Conservation (phyloP, 2,113 vertebrate genomes). For the Neodon shergylaensis region DNA sequence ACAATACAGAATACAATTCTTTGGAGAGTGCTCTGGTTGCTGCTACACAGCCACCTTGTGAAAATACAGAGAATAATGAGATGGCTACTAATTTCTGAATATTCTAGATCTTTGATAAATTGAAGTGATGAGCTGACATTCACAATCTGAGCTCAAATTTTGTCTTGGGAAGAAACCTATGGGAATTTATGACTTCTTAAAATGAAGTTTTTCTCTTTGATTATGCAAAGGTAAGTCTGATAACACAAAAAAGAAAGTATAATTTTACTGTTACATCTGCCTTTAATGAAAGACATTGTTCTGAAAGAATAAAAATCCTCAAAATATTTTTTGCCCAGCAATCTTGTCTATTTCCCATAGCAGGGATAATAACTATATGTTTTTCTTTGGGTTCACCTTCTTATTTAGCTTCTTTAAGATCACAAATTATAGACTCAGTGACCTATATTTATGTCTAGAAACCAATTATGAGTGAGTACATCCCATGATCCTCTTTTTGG, state of each 20-base stretch:
- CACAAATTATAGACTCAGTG: too few species aligned
- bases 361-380: too few species aligned
- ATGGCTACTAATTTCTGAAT: background rate
- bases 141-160: background rate
- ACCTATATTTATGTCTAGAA: too few species aligned
- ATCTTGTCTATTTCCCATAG: too few species aligned
- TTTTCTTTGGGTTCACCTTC: too few species aligned
- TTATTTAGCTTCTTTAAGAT: too few species aligned
- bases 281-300: background rate
- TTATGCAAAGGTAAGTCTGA: background rate
- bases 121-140: background rate
- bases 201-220: background rate
- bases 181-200: background rate
- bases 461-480: too few species aligned
- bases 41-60: background rate
- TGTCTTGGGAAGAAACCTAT: background rate
- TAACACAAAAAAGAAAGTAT: background rate
- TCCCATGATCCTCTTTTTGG: too few species aligned
- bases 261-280: background rate
- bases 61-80: background rate
- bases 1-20: background rate
- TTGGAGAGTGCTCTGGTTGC: background rate
- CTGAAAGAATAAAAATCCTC: background rate
- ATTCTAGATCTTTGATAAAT: background rate
- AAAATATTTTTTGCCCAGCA: too few species aligned